Evolutionary conservation across 2,113 vertebrate species (phyloP).

Genomic region (Oncorhynchus clarkii): DNA sequence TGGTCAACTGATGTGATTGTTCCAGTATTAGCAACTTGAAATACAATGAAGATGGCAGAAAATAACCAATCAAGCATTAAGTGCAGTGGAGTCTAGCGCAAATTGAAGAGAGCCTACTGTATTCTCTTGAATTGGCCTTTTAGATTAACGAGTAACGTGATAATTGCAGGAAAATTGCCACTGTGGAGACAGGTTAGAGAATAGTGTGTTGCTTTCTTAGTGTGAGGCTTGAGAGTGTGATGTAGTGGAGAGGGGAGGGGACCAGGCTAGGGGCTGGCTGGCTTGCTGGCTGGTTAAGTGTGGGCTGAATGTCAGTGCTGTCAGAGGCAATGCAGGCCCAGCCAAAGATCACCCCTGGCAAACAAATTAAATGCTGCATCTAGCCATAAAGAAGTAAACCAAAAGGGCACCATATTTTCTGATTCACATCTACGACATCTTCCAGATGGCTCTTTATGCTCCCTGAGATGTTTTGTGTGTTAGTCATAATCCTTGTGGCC

Average conservation of each 20-base stretch:
- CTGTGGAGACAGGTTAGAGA: constrained; percentile 4
- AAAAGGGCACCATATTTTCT: not conserved
- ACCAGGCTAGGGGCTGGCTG: not conserved
- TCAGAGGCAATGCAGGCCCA: not conserved
- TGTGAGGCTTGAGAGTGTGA: not conserved
- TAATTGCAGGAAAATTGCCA: constrained; percentile 10
- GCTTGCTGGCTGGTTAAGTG: constrained; percentile 13
- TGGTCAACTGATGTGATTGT: not conserved
- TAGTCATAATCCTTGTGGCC: not conserved
- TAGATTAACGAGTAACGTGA: not conserved
- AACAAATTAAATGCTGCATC: constrained; percentile 1
- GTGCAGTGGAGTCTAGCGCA: not conserved
- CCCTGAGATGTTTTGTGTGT: not conserved
- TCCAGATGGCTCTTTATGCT: not conserved
- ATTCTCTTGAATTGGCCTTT: constrained; percentile 1
- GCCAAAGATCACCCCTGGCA: constrained; percentile 5
- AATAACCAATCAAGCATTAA: not conserved
- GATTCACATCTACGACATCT: not conserved
- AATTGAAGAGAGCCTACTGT: not conserved
- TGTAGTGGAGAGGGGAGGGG: not conserved
- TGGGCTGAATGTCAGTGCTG: constrained; percentile 19
- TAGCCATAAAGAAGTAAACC: constrained; percentile 4
- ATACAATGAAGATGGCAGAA: not conserved
- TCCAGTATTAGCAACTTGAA: not conserved
- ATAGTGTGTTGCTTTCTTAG: constrained; percentile 2